Evolutionary conservation across 2,888 invertebrate genomes (phyloP).

Genomic region (Saturnia japonica): DNA sequence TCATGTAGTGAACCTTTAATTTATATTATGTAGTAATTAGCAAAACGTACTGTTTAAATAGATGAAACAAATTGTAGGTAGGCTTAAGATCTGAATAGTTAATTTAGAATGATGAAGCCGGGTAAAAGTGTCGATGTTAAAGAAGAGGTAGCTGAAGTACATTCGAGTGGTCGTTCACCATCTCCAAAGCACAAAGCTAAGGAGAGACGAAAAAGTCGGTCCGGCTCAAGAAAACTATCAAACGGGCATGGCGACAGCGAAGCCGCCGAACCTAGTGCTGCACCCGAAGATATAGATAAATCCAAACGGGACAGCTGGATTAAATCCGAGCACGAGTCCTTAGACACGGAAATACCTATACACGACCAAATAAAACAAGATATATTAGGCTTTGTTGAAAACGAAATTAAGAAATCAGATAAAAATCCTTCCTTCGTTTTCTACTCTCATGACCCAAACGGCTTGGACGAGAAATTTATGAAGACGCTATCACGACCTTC

Average conservation of each 20-base stretch:
- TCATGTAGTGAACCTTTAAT: background rate
- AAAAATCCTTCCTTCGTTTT: slow-evolving; percentile 76
- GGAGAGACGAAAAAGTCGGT: slow-evolving; percentile 59
- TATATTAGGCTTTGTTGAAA: slow-evolving; percentile 76
- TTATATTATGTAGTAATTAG: background rate
- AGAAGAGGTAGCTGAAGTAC: slow-evolving; percentile 75
- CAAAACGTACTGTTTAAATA: background rate
- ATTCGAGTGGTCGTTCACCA: slow-evolving; percentile 66
- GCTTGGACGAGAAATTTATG: slow-evolving; percentile 72
- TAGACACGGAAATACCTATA: slow-evolving; percentile 82
- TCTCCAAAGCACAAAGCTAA: slow-evolving; percentile 66
- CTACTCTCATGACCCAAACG: slow-evolving; percentile 76
- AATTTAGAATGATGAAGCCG: slow-evolving; percentile 73
- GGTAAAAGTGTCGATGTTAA: slow-evolving; percentile 63
- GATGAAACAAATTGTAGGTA: slow-evolving; percentile 29
- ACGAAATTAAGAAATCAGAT: slow-evolving; percentile 77
- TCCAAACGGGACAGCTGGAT: slow-evolving; percentile 75
- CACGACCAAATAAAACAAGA: slow-evolving; percentile 81
- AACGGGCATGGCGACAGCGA: slow-evolving; percentile 61
- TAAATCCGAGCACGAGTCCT: slow-evolving; percentile 77
- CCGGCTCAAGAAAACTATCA: slow-evolving; percentile 66
- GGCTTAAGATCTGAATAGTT: slow-evolving; percentile 31
- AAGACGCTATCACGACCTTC: slow-evolving; percentile 72
- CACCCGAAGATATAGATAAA: slow-evolving; percentile 45
- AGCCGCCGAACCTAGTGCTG: slow-evolving; percentile 30